phyloP scores from a whole-genome alignment of 2,113 vertebrate genomes.

The Zapornia atra region DNA sequence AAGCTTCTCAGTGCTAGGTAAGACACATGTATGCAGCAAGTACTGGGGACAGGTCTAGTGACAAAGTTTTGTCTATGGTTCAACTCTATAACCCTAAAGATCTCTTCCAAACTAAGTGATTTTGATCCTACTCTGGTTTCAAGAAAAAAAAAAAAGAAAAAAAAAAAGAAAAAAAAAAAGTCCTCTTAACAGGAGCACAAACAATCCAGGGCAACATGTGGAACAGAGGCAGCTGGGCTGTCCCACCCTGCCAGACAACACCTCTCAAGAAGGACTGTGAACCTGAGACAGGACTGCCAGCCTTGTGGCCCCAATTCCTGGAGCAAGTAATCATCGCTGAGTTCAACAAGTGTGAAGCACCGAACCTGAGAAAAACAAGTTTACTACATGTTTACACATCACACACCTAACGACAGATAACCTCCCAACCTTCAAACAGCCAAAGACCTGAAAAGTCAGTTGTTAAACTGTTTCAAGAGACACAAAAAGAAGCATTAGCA shows the following conservation, averaged over 20 bases:
- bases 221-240: neutral
- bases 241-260: neutral
- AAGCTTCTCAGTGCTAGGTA: no score
- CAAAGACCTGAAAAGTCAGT: neutral
- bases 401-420: accelerated
- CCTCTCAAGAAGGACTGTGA: neutral
- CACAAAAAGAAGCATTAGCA: neutral
- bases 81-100: no score
- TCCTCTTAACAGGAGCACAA: neutral
- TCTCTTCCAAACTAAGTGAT: no score
- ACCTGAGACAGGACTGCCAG: no score
- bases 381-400: neutral
- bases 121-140: neutral
- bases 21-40: accelerated
- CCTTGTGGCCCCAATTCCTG: neutral
- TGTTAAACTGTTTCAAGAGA: neutral
- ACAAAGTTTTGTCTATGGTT: no score
- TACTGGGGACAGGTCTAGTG: no score
- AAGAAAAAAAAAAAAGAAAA: accelerated
- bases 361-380: neutral
- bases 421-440: neutral
- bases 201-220: neutral
- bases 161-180: no score
- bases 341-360: neutral
- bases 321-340: neutral